Conservation (phyloP, 1,140 invertebrate genomes). For the Homarus americanus region DNA sequence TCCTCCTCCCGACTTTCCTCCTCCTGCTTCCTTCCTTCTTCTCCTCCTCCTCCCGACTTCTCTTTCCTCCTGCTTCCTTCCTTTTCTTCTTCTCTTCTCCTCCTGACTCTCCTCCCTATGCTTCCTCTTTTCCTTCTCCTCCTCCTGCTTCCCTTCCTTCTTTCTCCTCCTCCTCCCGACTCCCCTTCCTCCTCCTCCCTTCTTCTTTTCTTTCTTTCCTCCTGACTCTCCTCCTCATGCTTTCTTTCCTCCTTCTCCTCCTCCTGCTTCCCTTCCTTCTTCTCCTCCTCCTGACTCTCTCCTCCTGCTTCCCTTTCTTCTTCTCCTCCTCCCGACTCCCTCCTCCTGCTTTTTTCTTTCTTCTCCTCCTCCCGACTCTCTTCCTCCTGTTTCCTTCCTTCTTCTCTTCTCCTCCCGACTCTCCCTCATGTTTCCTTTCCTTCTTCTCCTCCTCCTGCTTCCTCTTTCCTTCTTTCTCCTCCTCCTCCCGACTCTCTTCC, state of each 20-base stretch:
- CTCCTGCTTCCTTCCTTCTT: neutral
- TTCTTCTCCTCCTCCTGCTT: neutral
- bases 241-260: too few relatives aligned
- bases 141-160: neutral
- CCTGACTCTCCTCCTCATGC: too few relatives aligned
- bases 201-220: neutral
- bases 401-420: neutral
- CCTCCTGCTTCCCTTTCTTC: too few relatives aligned
- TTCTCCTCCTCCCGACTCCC: too few relatives aligned
- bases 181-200: neutral
- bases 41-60: neutral
- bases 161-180: neutral
- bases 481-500: too few relatives aligned
- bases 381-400: too few relatives aligned
- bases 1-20: neutral
- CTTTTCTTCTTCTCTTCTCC: neutral
- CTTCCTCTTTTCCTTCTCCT: conserved; percentile 33
- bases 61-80: neutral
- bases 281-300: too few relatives aligned
- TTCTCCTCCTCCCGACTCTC: neutral
- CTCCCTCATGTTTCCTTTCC: neutral
- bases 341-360: too few relatives aligned
- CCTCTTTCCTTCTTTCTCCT: too few relatives aligned
- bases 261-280: too few relatives aligned
- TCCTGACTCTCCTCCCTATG: conserved; percentile 25